A percentile compares a stretch with the other conserved stretches of the same genome.
These are phyloP conservation scores for Graptemys geographica DNA, from an alignment of 2,797 vertebrate genomes.

Conservation along the genomic window DNA sequence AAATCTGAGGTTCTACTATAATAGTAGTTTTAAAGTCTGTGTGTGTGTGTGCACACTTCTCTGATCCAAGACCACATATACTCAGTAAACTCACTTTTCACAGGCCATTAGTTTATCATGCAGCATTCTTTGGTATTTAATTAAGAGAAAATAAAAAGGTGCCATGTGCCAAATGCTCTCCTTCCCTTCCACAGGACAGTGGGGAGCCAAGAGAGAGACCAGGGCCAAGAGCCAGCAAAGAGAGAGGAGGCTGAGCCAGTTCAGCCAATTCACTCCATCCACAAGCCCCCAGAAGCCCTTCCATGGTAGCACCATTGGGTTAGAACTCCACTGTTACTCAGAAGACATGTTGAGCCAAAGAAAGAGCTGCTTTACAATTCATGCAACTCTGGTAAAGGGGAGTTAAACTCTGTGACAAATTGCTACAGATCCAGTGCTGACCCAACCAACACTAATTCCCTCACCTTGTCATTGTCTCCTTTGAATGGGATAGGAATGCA, in stretches of 20 bases:
- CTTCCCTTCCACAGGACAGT: not conserved
- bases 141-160: not conserved
- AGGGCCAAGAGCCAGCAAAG: not conserved
- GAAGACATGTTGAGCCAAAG: not conserved
- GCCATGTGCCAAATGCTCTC: fast-evolving
- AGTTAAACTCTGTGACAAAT: not conserved
- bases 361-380: not conserved
- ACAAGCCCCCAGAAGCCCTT: not conserved
- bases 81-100: not conserved
- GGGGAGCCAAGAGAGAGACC: not conserved
- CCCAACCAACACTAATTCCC: not conserved
- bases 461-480: not conserved
- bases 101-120: not conserved
- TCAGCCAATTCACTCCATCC: not conserved
- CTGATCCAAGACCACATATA: not conserved
- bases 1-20: not conserved
- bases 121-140: not conserved
- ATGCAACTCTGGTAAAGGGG: not conserved
- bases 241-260: not conserved
- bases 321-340: not conserved
- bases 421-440: not conserved
- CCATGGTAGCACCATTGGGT: not conserved
- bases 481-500: not conserved
- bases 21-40: not conserved
- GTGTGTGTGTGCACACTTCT: not conserved